Conservation (phyloP, 2,113 vertebrate genomes). For the Festucalex cinctus region DNA sequence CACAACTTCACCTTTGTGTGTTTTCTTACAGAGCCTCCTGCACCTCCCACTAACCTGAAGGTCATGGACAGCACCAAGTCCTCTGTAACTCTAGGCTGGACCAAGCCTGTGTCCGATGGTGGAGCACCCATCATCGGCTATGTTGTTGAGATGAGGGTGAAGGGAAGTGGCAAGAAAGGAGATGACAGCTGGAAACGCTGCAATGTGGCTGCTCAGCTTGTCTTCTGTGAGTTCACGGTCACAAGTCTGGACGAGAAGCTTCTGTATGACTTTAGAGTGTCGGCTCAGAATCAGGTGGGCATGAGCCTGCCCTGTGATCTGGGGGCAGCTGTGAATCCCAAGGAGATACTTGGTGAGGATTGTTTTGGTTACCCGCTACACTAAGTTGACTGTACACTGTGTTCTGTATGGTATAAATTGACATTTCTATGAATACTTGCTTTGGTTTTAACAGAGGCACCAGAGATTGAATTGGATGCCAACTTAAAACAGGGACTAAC, state of each 20-base stretch:
- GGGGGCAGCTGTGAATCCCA: slow-evolving; percentile 85
- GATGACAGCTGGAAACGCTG: slow-evolving; percentile 93
- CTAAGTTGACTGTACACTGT: not conserved
- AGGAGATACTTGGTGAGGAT: slow-evolving; percentile 88
- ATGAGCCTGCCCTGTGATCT: slow-evolving; percentile 89
- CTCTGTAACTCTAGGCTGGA: slow-evolving; percentile 86
- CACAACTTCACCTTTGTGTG: not conserved
- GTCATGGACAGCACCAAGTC: slow-evolving; percentile 88
- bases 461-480: slow-evolving; percentile 91
- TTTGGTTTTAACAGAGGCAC: slow-evolving; percentile 79
- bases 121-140: slow-evolving; percentile 95
- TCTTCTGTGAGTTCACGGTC: slow-evolving; percentile 87
- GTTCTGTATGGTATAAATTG: too few species aligned
- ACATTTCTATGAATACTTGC: not conserved
- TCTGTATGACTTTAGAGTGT: slow-evolving; percentile 93
- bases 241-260: slow-evolving; percentile 85
- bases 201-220: slow-evolving; percentile 89
- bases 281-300: slow-evolving; percentile 96
- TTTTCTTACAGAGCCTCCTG: slow-evolving; percentile 83
- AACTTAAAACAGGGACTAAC: slow-evolving; percentile 87
- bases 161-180: slow-evolving; percentile 77
- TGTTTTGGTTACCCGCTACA: not conserved
- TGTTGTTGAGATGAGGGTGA: slow-evolving; percentile 87
- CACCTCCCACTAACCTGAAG: slow-evolving; percentile 88
- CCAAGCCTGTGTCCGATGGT: slow-evolving; percentile 89